These are phyloP conservation scores for Columba guinea DNA, from an alignment of 2,797 vertebrate species.

Conservation along the genomic window DNA sequence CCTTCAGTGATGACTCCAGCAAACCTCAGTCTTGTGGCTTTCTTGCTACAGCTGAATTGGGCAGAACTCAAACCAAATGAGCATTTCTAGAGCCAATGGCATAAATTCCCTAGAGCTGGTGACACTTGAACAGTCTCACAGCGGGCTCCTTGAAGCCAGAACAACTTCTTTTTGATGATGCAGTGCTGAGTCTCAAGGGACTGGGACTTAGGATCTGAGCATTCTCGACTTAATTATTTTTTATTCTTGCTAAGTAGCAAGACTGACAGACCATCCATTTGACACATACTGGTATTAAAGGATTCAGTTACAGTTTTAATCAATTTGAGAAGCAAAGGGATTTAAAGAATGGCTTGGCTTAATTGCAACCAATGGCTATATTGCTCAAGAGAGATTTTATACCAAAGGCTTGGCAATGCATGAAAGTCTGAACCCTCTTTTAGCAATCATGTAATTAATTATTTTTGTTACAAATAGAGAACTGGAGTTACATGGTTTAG, in stretches of 20 bases:
- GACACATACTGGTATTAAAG: conserved; percentile 10
- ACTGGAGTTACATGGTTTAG: neutral
- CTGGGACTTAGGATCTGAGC: neutral
- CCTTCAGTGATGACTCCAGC: neutral
- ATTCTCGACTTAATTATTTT: conserved; percentile 34
- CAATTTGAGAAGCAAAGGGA: conserved; percentile 23
- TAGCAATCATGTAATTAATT: neutral
- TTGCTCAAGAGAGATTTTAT: neutral
- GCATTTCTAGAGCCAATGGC: neutral
- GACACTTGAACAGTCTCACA: neutral
- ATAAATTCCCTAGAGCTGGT: neutral
- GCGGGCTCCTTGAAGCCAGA: neutral
- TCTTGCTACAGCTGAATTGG: neutral
- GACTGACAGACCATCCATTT: neutral
- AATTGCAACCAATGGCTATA: neutral
- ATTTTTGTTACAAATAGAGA: conserved; percentile 8
- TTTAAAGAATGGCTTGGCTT: conserved; percentile 22
- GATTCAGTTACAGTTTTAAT: conserved; percentile 35
- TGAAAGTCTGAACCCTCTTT: neutral
- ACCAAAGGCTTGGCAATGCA: neutral
- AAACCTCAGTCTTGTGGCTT: neutral
- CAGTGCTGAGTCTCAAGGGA: neutral
- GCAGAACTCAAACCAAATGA: neutral
- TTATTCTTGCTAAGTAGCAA: conserved; percentile 37
- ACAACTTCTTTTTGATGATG: neutral